Evolutionary conservation across 2,113 vertebrate genomes (phyloP).

Genomic region (Lutjanus erythropterus): DNA sequence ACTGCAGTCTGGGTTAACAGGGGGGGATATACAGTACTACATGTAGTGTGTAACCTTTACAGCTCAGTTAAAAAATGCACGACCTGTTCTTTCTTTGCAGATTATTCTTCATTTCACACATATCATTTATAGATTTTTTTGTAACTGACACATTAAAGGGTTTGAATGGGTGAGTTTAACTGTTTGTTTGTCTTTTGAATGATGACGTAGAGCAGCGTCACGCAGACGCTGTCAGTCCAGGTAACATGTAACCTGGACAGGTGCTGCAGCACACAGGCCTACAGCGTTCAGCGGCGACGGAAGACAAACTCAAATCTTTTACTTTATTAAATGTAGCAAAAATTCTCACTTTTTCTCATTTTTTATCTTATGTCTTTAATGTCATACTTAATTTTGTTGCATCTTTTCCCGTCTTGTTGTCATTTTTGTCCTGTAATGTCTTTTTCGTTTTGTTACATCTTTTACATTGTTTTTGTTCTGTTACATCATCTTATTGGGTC

Average conservation of each 20-base stretch:
- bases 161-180: neutral
- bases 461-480: no score
- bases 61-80: neutral
- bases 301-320: neutral
- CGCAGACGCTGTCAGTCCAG: neutral
- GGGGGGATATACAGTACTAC: constrained; percentile 12
- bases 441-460: no score
- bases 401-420: no score
- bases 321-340: no score
- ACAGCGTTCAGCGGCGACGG: no score
- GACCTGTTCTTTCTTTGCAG: neutral
- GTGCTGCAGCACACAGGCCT: neutral
- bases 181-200: neutral
- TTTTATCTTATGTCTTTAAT: no score
- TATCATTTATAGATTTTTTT: neutral
- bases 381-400: no score
- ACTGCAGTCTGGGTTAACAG: constrained; percentile 39
- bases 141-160: neutral
- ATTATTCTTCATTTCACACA: neutral
- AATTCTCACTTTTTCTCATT: no score
- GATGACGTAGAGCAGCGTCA: neutral
- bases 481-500: no score
- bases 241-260: neutral
- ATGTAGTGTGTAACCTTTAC: constrained; percentile 45
- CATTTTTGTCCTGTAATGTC: no score